These are phyloP conservation scores for Drosophila repletoides DNA, from an alignment of 1,140 invertebrate genomes.

Conservation along the genomic window DNA sequence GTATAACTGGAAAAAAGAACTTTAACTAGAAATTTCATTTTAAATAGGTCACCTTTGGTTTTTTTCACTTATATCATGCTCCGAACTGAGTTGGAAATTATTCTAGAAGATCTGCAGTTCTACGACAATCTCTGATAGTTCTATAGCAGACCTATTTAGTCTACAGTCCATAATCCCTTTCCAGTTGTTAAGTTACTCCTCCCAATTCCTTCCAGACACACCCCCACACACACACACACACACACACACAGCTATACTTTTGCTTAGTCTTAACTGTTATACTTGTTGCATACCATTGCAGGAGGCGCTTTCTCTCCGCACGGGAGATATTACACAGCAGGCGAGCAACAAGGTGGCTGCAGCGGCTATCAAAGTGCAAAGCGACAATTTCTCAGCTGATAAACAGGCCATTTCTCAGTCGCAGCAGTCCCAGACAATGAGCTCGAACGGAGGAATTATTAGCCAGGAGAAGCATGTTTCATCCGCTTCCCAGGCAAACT, in stretches of 20 bases:
- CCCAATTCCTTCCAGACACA: too few species aligned
- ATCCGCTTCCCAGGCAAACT: slow-evolving; percentile 88
- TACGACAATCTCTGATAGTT: too few species aligned
- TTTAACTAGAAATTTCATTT: too few species aligned
- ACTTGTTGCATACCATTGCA: slow-evolving; percentile 62
- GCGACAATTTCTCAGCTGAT: slow-evolving; percentile 92
- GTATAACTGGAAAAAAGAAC: too few species aligned
- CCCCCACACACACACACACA: not conserved
- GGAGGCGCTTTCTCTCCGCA: slow-evolving; percentile 91
- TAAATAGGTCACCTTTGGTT: too few species aligned
- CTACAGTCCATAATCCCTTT: too few species aligned
- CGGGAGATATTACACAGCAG: slow-evolving; percentile 91
- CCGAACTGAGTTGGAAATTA: too few species aligned
- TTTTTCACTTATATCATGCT: too few species aligned
- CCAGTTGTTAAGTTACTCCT: too few species aligned
- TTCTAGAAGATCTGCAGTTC: too few species aligned
- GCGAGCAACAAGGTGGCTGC: slow-evolving; percentile 91
- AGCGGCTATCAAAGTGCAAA: slow-evolving; percentile 91
- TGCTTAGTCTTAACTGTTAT: slow-evolving; percentile 23
- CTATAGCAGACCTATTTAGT: too few species aligned
- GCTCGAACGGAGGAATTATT: slow-evolving; percentile 90
- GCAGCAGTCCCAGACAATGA: slow-evolving; percentile 92
- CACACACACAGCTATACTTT: too few species aligned
- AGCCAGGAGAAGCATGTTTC: slow-evolving; percentile 86
- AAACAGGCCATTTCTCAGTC: slow-evolving; percentile 92